Evolutionary conservation across 1,140 invertebrate genomes (phyloP).

Genomic region (Geopemphigus sp.): DNA sequence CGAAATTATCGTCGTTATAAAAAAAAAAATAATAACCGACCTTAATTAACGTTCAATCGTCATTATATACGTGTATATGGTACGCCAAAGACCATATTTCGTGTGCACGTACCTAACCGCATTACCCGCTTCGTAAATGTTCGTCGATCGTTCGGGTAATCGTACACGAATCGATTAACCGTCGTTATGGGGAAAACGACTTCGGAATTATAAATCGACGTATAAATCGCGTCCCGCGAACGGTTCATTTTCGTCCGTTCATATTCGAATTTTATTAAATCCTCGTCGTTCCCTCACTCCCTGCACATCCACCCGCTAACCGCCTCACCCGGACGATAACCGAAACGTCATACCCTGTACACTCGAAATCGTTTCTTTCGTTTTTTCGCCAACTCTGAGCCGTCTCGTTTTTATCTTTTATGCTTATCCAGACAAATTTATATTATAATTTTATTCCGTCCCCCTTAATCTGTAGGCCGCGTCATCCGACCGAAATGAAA

Average conservation of each 20-base stretch:
- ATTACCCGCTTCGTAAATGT: too few relatives aligned
- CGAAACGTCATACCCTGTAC: constrained; percentile 16
- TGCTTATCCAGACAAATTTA: constrained; percentile 47
- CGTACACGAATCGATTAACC: constrained; percentile 6
- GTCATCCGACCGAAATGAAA: constrained; percentile 47
- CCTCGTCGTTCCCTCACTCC: neutral
- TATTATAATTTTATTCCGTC: constrained; percentile 49
- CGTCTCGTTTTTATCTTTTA: constrained; percentile 38
- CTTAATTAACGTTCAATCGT: too few relatives aligned
- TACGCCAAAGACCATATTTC: too few relatives aligned
- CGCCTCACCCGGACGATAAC: too few relatives aligned
- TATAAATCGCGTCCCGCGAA: neutral
- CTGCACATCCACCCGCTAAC: too few relatives aligned
- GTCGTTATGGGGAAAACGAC: neutral
- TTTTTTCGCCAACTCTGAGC: constrained; percentile 3
- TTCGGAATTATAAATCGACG: neutral
- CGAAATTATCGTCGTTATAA: too few relatives aligned
- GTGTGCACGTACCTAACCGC: too few relatives aligned
- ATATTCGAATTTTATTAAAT: constrained; percentile 34
- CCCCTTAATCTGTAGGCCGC: constrained; percentile 44
- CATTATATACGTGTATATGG: too few relatives aligned
- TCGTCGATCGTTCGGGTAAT: too few relatives aligned
- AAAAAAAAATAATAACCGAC: too few relatives aligned
- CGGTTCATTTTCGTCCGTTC: constrained; percentile 1
- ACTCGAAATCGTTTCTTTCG: constrained; percentile 21